phyloP scores from a whole-genome alignment of 2,888 invertebrate genomes.

The Linnaemya tessellans region DNA sequence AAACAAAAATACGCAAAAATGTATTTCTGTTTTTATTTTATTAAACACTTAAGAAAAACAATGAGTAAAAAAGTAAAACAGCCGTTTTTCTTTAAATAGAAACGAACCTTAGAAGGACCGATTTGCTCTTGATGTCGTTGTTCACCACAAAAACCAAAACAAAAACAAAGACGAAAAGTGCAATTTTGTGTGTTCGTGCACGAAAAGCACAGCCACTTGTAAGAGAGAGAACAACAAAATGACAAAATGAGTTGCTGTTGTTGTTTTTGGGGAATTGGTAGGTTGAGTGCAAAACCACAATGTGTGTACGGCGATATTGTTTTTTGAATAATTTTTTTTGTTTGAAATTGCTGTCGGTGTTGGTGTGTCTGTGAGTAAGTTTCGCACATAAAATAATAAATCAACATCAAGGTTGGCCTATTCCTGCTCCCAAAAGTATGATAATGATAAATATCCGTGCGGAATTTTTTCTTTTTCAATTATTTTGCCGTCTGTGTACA shows the following conservation, averaged over 20 bases:
- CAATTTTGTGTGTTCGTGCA: slow-evolving; percentile 34
- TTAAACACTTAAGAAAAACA: slow-evolving; percentile 23
- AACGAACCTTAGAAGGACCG: slow-evolving; percentile 84
- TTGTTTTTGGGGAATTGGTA: background rate
- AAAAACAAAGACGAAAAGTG: slow-evolving; percentile 6
- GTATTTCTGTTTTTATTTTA: background rate
- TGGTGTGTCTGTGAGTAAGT: slow-evolving; percentile 15
- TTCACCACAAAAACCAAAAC: slow-evolving; percentile 40
- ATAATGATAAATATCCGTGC: slow-evolving; percentile 73
- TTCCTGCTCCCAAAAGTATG: slow-evolving; percentile 71
- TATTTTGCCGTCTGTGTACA: slow-evolving; percentile 14
- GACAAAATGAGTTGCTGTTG: background rate
- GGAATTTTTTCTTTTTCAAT: slow-evolving; percentile 75
- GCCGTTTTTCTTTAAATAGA: slow-evolving; percentile 80
- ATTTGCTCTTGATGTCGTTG: slow-evolving; percentile 73
- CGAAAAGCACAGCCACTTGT: slow-evolving; percentile 49
- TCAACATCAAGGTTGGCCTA: slow-evolving; percentile 82
- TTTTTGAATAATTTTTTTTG: slow-evolving; percentile 2
- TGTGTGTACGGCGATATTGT: slow-evolving; percentile 50
- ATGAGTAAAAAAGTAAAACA: slow-evolving; percentile 36
- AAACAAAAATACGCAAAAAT: slow-evolving; percentile 45
- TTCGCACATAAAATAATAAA: slow-evolving; percentile 74
- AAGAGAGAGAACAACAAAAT: slow-evolving; percentile 26
- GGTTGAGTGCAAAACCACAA: slow-evolving; percentile 20
- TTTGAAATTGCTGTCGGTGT: background rate